Base-by-base conservation (phyloP, 1,140 invertebrate genomes). In the Sitodiplosis mosellana region DNA sequence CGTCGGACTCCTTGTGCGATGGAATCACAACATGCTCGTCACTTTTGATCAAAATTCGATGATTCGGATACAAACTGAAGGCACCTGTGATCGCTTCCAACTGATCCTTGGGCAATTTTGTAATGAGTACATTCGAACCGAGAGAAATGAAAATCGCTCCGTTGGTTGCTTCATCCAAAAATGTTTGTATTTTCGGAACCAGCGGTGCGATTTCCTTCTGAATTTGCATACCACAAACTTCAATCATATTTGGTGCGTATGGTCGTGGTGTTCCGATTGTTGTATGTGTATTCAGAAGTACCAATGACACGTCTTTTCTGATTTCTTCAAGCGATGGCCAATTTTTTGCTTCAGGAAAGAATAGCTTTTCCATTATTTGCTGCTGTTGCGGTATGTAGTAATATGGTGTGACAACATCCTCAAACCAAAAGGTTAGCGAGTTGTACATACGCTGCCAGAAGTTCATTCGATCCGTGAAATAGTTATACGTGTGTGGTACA, bases 21-120 rank as follows among this genome's bases (percentile, higher is more conserved):
- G 76, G 52, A 21, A 57, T 54, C 2, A 73, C 68, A 64, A 38
- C 1, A 59, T 20, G 14, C 3, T 67, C 68, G 56, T 81, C 77
- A 66, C 71, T 82, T 56, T 82, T 82, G 78, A 75, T 80, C 0
- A 82, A 52, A 0, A 81, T 67, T 33, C 69, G 73, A 36, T 76
- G 69, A 18, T 75, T 75, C 0, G 81, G 52, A 3, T 66, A 45
- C 38, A 53, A 54, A 2, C 53, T 21, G 38, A 69, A 63, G 1
- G 57, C 52, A 14, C 57, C 47, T 11, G 56, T 18, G 40, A 69
- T 56, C 17, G 46, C 18, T 10, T 55, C 20, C 36, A 36, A 38
- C 6, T 44, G 50, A 14, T 56, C 14, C 5, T 42, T 10, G 0
- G 61, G 54, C 0, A 74, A 50, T 1, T 48, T 18, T 2, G 54